Evolutionary conservation across 2,888 invertebrate species (phyloP).

Genomic region (Unio pictorum): DNA sequence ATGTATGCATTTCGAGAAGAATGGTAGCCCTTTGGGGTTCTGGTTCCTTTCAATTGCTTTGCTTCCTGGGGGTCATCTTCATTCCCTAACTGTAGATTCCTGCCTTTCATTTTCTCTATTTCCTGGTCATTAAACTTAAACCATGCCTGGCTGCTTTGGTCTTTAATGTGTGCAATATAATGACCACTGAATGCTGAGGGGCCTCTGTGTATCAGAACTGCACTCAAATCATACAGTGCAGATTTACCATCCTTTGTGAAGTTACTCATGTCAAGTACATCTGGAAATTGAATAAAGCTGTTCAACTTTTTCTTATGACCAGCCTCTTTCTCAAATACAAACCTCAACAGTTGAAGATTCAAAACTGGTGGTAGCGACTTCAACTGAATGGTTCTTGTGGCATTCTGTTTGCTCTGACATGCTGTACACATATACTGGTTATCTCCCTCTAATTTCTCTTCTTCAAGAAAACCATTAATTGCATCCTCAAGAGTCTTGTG

Average conservation of each 20-base stretch:
- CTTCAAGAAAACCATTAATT: conserved; percentile 76
- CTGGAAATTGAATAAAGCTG: conserved; percentile 77
- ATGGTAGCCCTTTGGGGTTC: conserved; percentile 70
- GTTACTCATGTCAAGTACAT: conserved; percentile 76
- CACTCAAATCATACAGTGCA: conserved; percentile 75
- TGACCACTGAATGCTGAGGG: conserved; percentile 79
- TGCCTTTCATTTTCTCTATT: conserved; percentile 71
- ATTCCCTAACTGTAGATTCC: conserved; percentile 67
- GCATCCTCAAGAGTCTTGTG: conserved; percentile 74
- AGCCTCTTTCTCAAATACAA: conserved; percentile 78
- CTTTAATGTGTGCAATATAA: conserved; percentile 77
- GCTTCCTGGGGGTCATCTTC: conserved; percentile 72
- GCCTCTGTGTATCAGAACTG: conserved; percentile 80
- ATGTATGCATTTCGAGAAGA: conserved; percentile 78
- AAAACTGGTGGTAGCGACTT: conserved; percentile 76
- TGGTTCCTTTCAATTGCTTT: conserved; percentile 44
- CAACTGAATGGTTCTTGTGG: conserved; percentile 75
- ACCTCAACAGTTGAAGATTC: conserved; percentile 78
- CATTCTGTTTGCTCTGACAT: conserved; percentile 77
- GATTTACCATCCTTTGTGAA: conserved; percentile 37
- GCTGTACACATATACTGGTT: conserved; percentile 77
- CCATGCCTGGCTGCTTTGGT: conserved; percentile 75
- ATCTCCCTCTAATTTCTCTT: conserved; percentile 76
- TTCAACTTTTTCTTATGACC: conserved; percentile 78
- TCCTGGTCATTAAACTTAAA: conserved; percentile 79